Evolutionary conservation across 2,113 vertebrate genomes (phyloP).

Genomic region (Hippocampus zosterae): DNA sequence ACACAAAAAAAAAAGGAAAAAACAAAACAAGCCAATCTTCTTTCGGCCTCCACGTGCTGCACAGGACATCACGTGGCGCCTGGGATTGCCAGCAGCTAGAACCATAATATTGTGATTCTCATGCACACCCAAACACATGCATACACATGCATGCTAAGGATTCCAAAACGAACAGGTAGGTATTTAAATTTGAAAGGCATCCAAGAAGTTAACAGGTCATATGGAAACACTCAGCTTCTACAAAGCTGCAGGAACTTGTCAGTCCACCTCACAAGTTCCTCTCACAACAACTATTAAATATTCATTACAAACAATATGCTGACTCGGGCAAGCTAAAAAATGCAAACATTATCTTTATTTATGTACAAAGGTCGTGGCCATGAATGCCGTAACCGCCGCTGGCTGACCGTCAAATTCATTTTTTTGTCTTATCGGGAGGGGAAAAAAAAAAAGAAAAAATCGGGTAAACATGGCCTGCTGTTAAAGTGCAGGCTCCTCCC

Average conservation of each 20-base stretch:
- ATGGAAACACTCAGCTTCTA: not conserved
- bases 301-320: not conserved
- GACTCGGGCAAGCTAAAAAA: not conserved
- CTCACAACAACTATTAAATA: not conserved
- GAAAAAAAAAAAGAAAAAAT: slow-evolving; percentile 35
- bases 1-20: too few species aligned
- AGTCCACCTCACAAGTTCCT: not conserved
- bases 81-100: slow-evolving; percentile 34
- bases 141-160: slow-evolving; percentile 4
- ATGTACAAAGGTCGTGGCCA: slow-evolving; percentile 29
- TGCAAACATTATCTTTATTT: slow-evolving; percentile 11
- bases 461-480: slow-evolving; percentile 51
- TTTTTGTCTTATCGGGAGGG: slow-evolving; percentile 31
- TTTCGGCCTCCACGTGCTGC: slow-evolving; percentile 38
- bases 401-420: slow-evolving; percentile 12
- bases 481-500: slow-evolving; percentile 45
- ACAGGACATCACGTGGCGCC: slow-evolving; percentile 49
- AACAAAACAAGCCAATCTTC: slow-evolving; percentile 16
- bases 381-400: slow-evolving; percentile 3
- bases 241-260: not conserved
- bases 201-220: slow-evolving; percentile 9
- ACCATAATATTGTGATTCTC: slow-evolving; percentile 56
- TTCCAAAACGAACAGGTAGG: slow-evolving; percentile 36
- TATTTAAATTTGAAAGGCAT: slow-evolving; percentile 26
- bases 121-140: slow-evolving; percentile 11